Evolutionary conservation across 2,113 vertebrate genomes (phyloP), one percentile per base, ranked within the genome.

Genomic region (Tricholaema leucomelas): DNA sequence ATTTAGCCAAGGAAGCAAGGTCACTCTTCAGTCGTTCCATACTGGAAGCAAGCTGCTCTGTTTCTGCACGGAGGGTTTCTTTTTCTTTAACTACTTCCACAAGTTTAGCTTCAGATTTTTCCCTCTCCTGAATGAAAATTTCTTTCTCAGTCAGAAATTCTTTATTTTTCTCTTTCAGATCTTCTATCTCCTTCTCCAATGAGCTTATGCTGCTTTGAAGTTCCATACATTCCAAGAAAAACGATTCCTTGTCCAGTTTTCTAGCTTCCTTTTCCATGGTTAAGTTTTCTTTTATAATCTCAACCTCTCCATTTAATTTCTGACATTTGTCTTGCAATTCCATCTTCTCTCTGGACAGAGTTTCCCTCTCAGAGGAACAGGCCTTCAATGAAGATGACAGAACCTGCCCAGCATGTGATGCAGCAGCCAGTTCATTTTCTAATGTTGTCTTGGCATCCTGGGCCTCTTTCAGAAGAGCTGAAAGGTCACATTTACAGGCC

Each of bases 321-420:
- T 96, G 91, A n/a, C 97, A 97, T 52, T 98, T 92, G 23, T 97
- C 95, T 55, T 96, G 93, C 73, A 99, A 83, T 69, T 88, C 95
- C 38, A 60, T 55, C 82, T 96, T 98, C 25, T 97, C 96, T 82
- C 94, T 97, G 64, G 79, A 87, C 69, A 99, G 81, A 24, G 69
- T 15, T 66, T 98, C 97, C 40, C 96, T 97, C 15, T 98, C 97
- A 13, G 83, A 95, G 52, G 90, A 96, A 46, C 95, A 97, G 24
- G 95, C 95, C 40, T 98, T 70, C 23, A 98, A 75, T n/a, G 98
- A 95, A 14, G 94, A 96, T 0, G 97, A 85, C 35, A 99, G 69
- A 6, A 94, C 92, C 48, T 96, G 89, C 63, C 97, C 94, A 5
- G 98, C 97, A 12, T 59, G 94, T 20, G 97, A 92, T 5, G 98